Evolutionary conservation across 2,113 vertebrate species (phyloP).

Genomic region (Lampris megalopsis): DNA sequence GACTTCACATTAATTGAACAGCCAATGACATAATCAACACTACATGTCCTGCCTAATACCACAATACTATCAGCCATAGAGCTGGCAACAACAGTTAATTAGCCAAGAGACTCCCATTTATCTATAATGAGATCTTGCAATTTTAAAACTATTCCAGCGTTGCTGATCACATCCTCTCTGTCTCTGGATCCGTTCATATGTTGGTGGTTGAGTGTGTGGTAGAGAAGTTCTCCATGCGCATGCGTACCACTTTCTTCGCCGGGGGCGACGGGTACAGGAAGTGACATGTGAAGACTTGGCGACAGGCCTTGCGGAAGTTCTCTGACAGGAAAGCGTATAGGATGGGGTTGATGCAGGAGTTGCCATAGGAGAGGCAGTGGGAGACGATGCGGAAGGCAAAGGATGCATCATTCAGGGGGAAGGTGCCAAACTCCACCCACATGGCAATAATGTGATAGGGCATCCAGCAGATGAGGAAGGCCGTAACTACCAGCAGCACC

Average conservation of each 20-base stretch:
- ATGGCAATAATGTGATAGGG: slow-evolving; percentile 88
- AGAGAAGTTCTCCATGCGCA: slow-evolving; percentile 85
- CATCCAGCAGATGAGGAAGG: slow-evolving; percentile 88
- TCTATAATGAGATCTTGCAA: too few relatives aligned
- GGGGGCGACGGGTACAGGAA: slow-evolving; percentile 50
- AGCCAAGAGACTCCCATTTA: too few relatives aligned
- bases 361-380: slow-evolving; percentile 86
- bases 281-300: slow-evolving; percentile 77
- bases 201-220: slow-evolving; percentile 82
- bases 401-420: slow-evolving; percentile 83
- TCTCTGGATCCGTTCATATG: slow-evolving; percentile 13
- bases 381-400: slow-evolving; percentile 86
- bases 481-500: slow-evolving; percentile 80
- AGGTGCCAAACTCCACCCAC: slow-evolving; percentile 87
- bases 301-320: slow-evolving; percentile 86
- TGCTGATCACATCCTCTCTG: neutral
- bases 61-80: too few relatives aligned
- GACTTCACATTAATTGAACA: too few relatives aligned
- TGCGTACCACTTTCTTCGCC: slow-evolving; percentile 68
- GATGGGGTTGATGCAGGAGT: slow-evolving; percentile 88
- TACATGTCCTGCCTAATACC: too few relatives aligned
- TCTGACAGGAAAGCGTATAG: slow-evolving; percentile 88
- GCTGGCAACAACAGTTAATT: too few relatives aligned
- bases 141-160: too few relatives aligned
- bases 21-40: too few relatives aligned